Evolutionary conservation across 35 echinoderm and acorn worm species (phyloP).

Genomic region (Eucidaris tribuloides): DNA sequence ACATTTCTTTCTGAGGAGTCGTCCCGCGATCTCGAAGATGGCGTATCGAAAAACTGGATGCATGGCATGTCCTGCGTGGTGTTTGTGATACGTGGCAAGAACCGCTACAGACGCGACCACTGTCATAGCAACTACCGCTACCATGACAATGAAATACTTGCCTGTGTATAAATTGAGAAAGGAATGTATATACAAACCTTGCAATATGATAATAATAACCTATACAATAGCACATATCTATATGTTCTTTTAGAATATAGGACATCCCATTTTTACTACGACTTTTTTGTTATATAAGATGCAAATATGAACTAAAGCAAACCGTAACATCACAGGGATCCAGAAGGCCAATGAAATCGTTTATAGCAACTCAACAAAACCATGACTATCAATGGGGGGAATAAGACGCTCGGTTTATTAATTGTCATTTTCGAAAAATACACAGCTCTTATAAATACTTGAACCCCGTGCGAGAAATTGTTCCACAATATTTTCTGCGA

Average conservation of each 20-base stretch:
- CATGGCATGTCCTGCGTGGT: constrained; percentile 43
- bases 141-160: constrained; percentile 83
- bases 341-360: no score
- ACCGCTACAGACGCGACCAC: constrained; percentile 62
- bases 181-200: not conserved
- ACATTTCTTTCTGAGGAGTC: constrained; percentile 15
- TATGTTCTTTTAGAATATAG: no score
- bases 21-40: no score
- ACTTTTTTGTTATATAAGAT: not conserved
- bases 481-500: no score
- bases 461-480: no score
- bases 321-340: not conserved
- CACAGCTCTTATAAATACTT: no score
- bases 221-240: no score
- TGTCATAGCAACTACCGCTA: constrained; percentile 59
- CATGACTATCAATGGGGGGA: no score
- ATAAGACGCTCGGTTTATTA: no score
- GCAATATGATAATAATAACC: not conserved
- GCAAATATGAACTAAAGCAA: not conserved
- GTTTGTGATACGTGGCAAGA: constrained; percentile 65
- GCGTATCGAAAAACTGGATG: constrained; percentile 31
- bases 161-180: constrained; percentile 41
- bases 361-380: no score
- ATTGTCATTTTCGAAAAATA: no score
- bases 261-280: not conserved